A percentile compares a stretch with the other conserved stretches of the same genome.
Evolutionary conservation across 2,888 invertebrate genomes (phyloP).

Genomic region (Polyploca ridens): DNA sequence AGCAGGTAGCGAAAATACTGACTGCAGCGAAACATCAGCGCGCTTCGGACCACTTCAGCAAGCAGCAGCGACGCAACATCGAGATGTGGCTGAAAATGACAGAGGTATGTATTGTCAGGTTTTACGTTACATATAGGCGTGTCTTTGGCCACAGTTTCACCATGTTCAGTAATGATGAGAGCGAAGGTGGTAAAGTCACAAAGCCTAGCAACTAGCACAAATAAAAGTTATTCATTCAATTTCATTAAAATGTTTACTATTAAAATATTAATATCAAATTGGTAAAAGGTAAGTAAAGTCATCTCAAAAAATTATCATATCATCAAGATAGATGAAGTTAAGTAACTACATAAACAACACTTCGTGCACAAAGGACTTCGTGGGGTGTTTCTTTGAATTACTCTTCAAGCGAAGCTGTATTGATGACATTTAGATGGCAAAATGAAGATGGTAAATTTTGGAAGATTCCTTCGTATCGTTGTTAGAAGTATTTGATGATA

Average conservation of each 20-base stretch:
- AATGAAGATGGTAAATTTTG: slow-evolving; percentile 1
- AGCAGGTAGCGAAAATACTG: slow-evolving; percentile 99
- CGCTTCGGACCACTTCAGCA: slow-evolving; percentile 99
- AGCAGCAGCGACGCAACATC: slow-evolving; percentile 98
- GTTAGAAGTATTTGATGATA: neutral
- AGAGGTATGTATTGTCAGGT: slow-evolving; percentile 85
- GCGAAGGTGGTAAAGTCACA: too few relatives aligned
- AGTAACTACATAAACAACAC: neutral
- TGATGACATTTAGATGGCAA: neutral
- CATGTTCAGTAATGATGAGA: too few relatives aligned
- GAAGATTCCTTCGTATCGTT: neutral
- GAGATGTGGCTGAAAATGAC: slow-evolving; percentile 98
- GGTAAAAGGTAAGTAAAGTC: slow-evolving; percentile 5
- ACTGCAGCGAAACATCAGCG: slow-evolving; percentile 97
- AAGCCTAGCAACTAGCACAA: too few relatives aligned
- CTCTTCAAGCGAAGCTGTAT: neutral
- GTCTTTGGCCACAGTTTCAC: too few relatives aligned
- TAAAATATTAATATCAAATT: neutral
- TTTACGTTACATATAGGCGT: too few relatives aligned
- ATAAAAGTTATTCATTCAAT: too few relatives aligned
- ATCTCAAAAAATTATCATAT: neutral
- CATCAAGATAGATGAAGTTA: neutral
- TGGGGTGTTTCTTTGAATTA: neutral
- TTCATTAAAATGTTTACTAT: too few relatives aligned
- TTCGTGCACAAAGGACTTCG: neutral